phyloP scores from a whole-genome alignment of 2,888 invertebrate species.

The Fragum whitleyi region DNA sequence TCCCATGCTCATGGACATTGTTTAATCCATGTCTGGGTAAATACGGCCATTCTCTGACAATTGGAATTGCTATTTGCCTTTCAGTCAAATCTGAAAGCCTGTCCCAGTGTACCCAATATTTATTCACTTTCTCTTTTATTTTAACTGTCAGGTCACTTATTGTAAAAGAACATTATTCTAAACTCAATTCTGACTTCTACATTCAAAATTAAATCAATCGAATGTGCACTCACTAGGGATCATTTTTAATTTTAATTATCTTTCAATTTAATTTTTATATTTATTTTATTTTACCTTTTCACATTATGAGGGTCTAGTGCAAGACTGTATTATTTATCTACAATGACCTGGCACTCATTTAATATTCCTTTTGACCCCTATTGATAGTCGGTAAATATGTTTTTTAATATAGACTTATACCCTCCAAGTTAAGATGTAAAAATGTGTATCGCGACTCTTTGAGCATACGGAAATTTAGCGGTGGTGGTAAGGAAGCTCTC shows the following conservation, averaged over 20 bases:
- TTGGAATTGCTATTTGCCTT: constrained; percentile 21
- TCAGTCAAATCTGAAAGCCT: constrained; percentile 17
- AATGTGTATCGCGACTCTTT: too few species aligned
- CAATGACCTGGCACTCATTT: too few species aligned
- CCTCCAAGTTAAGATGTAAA: too few species aligned
- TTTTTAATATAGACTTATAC: too few species aligned
- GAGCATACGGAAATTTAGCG: too few species aligned
- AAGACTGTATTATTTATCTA: too few species aligned
- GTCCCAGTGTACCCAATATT: neutral
- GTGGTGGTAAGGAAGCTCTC: too few species aligned
- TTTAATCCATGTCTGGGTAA: constrained; percentile 19
- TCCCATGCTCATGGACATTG: neutral
- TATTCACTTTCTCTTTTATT: constrained; percentile 14
- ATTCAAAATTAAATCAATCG: neutral
- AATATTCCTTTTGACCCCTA: too few species aligned
- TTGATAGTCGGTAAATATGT: too few species aligned
- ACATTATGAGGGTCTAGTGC: too few species aligned
- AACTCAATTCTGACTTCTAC: neutral
- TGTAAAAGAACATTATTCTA: constrained; percentile 14
- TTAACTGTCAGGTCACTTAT: constrained; percentile 13
- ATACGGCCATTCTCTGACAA: constrained; percentile 10
- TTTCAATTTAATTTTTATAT: too few species aligned
- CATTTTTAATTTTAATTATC: constrained; percentile 3
- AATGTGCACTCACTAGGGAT: constrained; percentile 4
- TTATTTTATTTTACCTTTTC: too few species aligned